These are phyloP conservation scores for Diadegma fenestrale DNA, from an alignment of 2,888 invertebrate genomes.

Conservation along the genomic window DNA sequence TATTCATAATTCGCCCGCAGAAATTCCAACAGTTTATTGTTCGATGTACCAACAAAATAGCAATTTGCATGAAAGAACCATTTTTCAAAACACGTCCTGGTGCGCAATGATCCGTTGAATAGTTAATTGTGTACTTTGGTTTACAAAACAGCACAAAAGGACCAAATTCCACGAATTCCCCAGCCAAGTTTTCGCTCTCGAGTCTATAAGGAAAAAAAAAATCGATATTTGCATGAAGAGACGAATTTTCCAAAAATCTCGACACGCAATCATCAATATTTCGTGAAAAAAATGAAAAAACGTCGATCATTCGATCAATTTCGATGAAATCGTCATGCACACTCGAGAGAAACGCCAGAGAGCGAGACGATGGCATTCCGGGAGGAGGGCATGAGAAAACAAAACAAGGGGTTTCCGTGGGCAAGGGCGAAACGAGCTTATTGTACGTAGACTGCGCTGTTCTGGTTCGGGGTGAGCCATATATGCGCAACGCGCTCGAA, in stretches of 20 bases:
- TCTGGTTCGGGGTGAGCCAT: constrained; percentile 1
- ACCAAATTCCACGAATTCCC: not conserved
- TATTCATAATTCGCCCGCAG: not conserved
- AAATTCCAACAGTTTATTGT: not conserved
- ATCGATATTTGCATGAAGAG: not conserved
- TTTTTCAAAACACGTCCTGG: not conserved
- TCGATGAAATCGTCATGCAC: not conserved
- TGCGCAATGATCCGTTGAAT: not conserved
- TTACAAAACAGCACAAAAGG: not conserved
- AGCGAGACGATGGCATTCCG: not conserved
- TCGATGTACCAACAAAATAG: not conserved
- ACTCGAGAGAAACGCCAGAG: not conserved
- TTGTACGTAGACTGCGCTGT: not conserved
- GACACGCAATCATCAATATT: not conserved
- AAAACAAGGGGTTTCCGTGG: constrained; percentile 6
- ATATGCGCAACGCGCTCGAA: constrained; percentile 42
- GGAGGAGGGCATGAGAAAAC: not conserved
- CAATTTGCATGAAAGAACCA: constrained; percentile 5
- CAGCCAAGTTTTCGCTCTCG: not conserved
- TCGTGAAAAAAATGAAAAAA: not conserved
- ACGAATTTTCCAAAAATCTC: not conserved
- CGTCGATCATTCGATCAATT: not conserved
- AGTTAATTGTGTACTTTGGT: not conserved
- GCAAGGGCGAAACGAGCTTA: constrained; percentile 24
- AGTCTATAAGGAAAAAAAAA: not conserved